Evolutionary conservation across 2,797 vertebrate genomes (phyloP).

Genomic region (Argyrosomus regius): DNA sequence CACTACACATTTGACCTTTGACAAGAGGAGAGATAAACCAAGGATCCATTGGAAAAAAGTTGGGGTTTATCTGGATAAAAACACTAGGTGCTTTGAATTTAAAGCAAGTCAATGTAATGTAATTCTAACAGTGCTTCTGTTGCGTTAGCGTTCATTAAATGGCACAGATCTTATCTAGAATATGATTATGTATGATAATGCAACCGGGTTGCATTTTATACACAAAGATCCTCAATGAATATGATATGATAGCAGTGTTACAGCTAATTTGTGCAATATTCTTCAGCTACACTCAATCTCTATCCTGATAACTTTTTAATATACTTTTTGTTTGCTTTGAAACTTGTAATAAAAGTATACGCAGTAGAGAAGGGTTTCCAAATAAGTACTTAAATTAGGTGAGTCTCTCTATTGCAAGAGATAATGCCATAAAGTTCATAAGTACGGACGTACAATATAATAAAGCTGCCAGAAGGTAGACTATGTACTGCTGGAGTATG

Average conservation of each 20-base stretch:
- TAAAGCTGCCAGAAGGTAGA: background rate
- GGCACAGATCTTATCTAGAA: background rate
- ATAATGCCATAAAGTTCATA: background rate
- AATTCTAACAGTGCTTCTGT: background rate
- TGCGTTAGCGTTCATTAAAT: slow-evolving; percentile 3
- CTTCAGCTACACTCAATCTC: background rate
- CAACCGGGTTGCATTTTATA: background rate
- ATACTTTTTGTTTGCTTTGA: background rate
- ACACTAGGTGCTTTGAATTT: background rate
- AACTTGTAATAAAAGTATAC: background rate
- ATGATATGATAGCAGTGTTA: slow-evolving; percentile 7
- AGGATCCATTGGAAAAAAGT: background rate
- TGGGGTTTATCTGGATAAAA: background rate
- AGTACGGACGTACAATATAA: background rate
- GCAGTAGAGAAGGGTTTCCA: background rate
- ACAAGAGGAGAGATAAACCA: background rate
- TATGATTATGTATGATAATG: background rate
- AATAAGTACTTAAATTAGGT: background rate
- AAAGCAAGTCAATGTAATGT: background rate
- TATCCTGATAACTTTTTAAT: background rate
- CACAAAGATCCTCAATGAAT: background rate
- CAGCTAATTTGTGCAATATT: background rate
- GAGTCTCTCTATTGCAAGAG: background rate
- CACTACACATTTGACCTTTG: background rate
- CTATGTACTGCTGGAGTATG: background rate